Evolutionary conservation across 2,797 vertebrate genomes (phyloP), one percentile per base, ranked within the genome.

Genomic region (Fratercula arctica): DNA sequence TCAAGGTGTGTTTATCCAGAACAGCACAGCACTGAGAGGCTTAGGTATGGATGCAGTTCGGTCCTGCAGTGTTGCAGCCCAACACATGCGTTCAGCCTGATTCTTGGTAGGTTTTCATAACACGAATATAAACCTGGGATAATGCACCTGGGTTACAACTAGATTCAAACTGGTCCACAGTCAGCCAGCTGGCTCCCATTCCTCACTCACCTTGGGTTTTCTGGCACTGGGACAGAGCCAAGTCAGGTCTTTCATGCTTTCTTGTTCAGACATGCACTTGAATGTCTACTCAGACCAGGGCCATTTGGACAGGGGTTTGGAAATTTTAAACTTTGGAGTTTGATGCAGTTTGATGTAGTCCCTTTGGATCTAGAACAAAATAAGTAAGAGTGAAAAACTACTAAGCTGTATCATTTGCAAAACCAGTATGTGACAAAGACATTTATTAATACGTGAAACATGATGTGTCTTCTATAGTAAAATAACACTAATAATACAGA

Each of bases 41-140:
- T 5, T 3, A 73, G 25, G 15, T 41, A 3, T 0, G 1, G 14
- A 19, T 46, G 33, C 8, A 29, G 5, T 31, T 68, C n/a, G 7
- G 39, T 54, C 10, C 28, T 66, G 50, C 6, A 17, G 12, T 48
- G 29, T 15, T 84, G 84, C 46, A 43, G 74, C 10, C 3, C 61
- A n/a, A 13, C 9, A 48, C 31, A 20, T 1, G 11, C 46, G 21
- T 60, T 79, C 70, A 87, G 46, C 14, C 54, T 46, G 33, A 23
- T 45, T 50, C 46, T 59, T 37, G 43, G 33, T 2, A 14, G 50
- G 6, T 60, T 85, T 78, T 60, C 16, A 2, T 11, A 21, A n/a
- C 1, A 92, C 0, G 4, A 68, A 53, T 37, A n/a, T 1, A 78
- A 31, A 11, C 28, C 43, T 31, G 25, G 11, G 10, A 54, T 10